These are phyloP conservation scores for Agriopis leucophaearia DNA, from an alignment of 2,888 invertebrate genomes.

Conservation along the genomic window DNA sequence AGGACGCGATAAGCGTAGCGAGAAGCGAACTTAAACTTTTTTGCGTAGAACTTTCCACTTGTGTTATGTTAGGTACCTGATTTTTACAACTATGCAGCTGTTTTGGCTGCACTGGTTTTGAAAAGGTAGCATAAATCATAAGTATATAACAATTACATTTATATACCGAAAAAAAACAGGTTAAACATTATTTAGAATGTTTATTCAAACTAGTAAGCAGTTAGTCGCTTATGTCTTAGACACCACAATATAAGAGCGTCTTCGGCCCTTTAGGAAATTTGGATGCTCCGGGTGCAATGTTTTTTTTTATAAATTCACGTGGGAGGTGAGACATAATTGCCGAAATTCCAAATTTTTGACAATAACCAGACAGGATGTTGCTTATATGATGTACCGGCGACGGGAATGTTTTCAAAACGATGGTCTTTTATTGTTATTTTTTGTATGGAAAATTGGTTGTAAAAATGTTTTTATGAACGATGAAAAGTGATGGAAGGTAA, in stretches of 20 bases:
- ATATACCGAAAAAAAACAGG: no score
- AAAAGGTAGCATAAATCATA: no score
- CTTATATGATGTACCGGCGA: conserved; percentile 78
- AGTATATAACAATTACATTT: no score
- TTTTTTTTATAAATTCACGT: conserved; percentile 79
- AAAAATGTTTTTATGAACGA: background rate
- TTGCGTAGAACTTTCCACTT: no score
- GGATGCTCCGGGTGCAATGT: conserved; percentile 79
- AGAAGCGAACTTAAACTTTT: background rate
- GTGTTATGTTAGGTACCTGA: no score
- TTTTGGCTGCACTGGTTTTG: no score
- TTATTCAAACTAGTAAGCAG: conserved; percentile 9
- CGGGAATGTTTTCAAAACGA: conserved; percentile 42
- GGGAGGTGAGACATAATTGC: conserved; percentile 85
- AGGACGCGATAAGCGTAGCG: conserved; percentile 30
- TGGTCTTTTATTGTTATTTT: conserved; percentile 37
- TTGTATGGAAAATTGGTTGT: conserved; percentile 14
- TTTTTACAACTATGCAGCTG: no score
- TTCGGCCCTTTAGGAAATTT: conserved; percentile 81
- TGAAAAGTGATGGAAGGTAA: background rate
- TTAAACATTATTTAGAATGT: no score
- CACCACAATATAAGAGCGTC: conserved; percentile 58
- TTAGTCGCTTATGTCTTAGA: conserved; percentile 47
- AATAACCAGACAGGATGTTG: conserved; percentile 85
- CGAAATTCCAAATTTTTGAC: conserved; percentile 86